phyloP scores from a whole-genome alignment of 2,113 vertebrate species.

The Cnemophilus loriae region DNA sequence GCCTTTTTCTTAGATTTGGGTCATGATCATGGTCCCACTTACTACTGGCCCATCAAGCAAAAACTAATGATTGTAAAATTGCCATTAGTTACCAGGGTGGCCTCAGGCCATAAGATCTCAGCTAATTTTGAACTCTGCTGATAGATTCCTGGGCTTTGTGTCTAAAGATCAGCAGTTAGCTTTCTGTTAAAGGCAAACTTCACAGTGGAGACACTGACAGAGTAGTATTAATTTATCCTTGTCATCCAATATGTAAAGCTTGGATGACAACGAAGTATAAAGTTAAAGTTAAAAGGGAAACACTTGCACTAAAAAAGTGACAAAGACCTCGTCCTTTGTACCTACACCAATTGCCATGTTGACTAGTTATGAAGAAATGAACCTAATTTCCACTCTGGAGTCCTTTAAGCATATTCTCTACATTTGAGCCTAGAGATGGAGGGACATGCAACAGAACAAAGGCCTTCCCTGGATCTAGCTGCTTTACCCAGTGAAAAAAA shows the following conservation, averaged over 20 bases:
- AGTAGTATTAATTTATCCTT: constrained; percentile 20
- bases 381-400: not conserved
- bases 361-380: not conserved
- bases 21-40: constrained; percentile 28
- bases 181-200: constrained; percentile 49
- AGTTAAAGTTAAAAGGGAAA: constrained; percentile 8
- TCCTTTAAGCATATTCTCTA: not conserved
- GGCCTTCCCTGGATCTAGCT: not conserved
- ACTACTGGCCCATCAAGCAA: not conserved
- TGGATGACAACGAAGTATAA: not conserved
- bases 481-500: not conserved
- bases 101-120: constrained; percentile 35
- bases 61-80: constrained; percentile 50
- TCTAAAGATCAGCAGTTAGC: constrained; percentile 43
- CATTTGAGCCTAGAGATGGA: not conserved
- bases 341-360: not conserved
- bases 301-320: not conserved
- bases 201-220: not conserved
- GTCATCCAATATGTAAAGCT: not conserved
- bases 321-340: not conserved
- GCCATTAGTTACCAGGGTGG: constrained; percentile 16
- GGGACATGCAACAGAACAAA: not conserved
- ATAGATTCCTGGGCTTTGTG: constrained; percentile 33
- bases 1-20: constrained; percentile 55
- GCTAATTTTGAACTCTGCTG: constrained; percentile 50